Conservation (phyloP, 2,888 invertebrate genomes). For the Tolmerus cingulatus region DNA sequence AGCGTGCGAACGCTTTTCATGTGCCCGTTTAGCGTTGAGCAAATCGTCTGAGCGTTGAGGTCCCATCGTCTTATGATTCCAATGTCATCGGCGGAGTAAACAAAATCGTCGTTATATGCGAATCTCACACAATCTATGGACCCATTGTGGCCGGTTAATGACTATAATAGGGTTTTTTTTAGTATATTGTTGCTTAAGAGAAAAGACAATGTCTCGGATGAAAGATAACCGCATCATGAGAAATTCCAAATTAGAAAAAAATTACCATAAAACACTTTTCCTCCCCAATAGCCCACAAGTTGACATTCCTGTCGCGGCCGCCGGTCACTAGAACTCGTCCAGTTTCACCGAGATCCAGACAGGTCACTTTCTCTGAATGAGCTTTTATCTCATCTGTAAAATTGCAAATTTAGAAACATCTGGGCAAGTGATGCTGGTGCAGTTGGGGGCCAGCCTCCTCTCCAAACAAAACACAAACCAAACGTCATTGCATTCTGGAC, state of each 20-base stretch:
- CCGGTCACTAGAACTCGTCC: constrained; percentile 69
- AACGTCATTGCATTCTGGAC: constrained; percentile 36
- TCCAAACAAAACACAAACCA: constrained; percentile 19
- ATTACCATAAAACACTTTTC: constrained; percentile 92
- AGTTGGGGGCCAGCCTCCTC: neutral
- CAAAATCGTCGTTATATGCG: constrained; percentile 92
- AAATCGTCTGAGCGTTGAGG: constrained; percentile 74
- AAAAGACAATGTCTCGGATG: neutral
- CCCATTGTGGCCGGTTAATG: constrained; percentile 91
- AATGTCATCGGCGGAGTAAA: constrained; percentile 92
- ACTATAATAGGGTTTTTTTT: constrained; percentile 67
- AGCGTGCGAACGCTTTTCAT: constrained; percentile 91
- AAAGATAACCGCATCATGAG: neutral
- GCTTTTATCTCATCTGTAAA: constrained; percentile 62
- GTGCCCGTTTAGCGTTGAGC: constrained; percentile 62
- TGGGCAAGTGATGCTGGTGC: neutral
- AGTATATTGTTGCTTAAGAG: neutral
- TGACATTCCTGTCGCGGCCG: constrained; percentile 96
- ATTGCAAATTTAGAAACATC: constrained; percentile 15
- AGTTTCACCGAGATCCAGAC: constrained; percentile 63
- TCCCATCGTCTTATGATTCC: constrained; percentile 97
- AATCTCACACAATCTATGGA: constrained; percentile 95
- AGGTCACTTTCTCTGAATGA: constrained; percentile 61
- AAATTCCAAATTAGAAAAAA: neutral
- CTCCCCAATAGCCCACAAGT: constrained; percentile 95